These are phyloP conservation scores for Zaprionus obscuricornis DNA, from an alignment of 2,888 invertebrate species.

Conservation along the genomic window DNA sequence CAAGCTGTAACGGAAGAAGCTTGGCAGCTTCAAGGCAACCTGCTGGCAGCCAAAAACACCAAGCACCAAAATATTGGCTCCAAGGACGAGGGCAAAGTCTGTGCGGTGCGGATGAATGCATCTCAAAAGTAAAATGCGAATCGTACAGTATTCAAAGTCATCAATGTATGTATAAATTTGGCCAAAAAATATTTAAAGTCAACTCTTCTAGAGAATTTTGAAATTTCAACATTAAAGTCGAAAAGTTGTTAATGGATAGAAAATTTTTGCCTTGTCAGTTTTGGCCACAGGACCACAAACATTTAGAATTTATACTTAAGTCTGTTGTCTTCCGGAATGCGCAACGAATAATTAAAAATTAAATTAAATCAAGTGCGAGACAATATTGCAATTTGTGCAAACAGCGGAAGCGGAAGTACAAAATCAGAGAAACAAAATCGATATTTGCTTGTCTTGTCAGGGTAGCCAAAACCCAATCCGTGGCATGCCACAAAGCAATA, in stretches of 20 bases:
- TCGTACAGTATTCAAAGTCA: slow-evolving; percentile 12
- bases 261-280: too few species aligned
- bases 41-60: slow-evolving; percentile 6
- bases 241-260: too few species aligned
- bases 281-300: too few species aligned
- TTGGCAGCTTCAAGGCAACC: slow-evolving; percentile 25
- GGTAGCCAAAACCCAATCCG: slow-evolving; percentile 22
- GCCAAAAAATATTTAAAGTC: too few species aligned
- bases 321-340: too few species aligned
- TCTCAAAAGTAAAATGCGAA: slow-evolving; percentile 23
- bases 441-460: slow-evolving; percentile 42
- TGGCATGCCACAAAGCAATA: slow-evolving; percentile 16
- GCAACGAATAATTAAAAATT: slow-evolving; percentile 37
- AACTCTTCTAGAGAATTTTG: too few species aligned
- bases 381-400: slow-evolving; percentile 67
- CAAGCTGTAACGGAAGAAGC: slow-evolving; percentile 33
- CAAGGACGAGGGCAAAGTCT: slow-evolving; percentile 31
- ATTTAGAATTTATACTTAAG: too few species aligned
- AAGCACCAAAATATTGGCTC: slow-evolving; percentile 21
- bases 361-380: slow-evolving; percentile 38
- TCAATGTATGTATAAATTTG: slow-evolving; percentile 10
- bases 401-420: slow-evolving; percentile 68
- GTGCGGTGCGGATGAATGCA: slow-evolving; percentile 3
- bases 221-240: too few species aligned
- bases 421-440: slow-evolving; percentile 45